phyloP scores from a whole-genome alignment of 1,140 invertebrate species.

The Drosophila quadrilineata region DNA sequence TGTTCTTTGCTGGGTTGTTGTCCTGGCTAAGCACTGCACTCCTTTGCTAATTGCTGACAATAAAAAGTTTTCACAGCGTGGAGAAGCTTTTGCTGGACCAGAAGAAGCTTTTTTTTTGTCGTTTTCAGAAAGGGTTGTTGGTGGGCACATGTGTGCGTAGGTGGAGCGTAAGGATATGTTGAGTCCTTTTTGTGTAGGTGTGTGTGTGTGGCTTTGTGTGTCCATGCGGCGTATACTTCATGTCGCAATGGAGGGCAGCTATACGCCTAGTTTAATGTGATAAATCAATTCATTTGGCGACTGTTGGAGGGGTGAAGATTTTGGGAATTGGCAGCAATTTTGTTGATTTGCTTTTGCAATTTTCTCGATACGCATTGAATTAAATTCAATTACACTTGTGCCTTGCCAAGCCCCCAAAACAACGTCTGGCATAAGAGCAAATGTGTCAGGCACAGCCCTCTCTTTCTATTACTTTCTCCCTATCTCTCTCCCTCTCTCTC shows the following conservation, averaged over 20 bases:
- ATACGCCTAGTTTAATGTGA: slow-evolving; percentile 29
- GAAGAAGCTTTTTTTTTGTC: no score
- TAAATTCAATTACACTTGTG: slow-evolving; percentile 69
- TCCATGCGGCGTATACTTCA: slow-evolving; percentile 58
- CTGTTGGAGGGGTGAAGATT: no score
- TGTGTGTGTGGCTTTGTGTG: neutral
- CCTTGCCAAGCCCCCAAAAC: neutral
- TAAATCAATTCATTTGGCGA: slow-evolving; percentile 57
- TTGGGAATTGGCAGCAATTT: slow-evolving; percentile 16
- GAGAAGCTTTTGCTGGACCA: no score
- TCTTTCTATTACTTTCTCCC: no score
- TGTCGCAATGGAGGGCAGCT: neutral
- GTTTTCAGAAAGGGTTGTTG: no score
- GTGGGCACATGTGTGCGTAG: slow-evolving; percentile 24
- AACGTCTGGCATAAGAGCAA: slow-evolving; percentile 17
- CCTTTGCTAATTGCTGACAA: no score
- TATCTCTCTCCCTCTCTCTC: neutral
- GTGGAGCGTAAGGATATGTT: neutral
- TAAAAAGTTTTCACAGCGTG: slow-evolving; percentile 71
- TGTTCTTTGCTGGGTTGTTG: slow-evolving; percentile 52
- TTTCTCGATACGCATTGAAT: slow-evolving; percentile 43
- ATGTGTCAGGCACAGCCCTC: slow-evolving; percentile 38
- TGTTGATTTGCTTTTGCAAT: slow-evolving; percentile 31
- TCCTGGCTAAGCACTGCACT: slow-evolving; percentile 43
- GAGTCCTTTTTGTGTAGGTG: slow-evolving; percentile 30